Evolutionary conservation across 1,140 invertebrate genomes (phyloP), one percentile per base, ranked within the genome.

Genomic region (Listronotus oregonensis): DNA sequence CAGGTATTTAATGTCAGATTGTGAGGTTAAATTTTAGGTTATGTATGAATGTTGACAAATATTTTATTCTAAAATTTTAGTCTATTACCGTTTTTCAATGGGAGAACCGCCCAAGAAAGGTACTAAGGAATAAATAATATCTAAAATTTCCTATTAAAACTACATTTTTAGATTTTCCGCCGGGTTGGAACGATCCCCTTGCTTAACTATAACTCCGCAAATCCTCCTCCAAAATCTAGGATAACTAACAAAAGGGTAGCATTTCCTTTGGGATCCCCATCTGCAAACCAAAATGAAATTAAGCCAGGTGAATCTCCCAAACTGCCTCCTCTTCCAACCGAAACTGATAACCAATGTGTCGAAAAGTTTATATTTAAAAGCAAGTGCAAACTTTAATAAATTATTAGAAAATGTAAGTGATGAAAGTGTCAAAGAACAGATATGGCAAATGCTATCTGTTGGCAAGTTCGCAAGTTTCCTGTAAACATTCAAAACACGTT

Each of bases 151-250:
- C 8, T 39, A 40, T 10, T 11, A 18, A 21, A 6, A 44, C 11
- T 57, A 57, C 11, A 11, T 14, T 50, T 57, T 55, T 42, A 64
- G 62, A 49, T 27, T 64, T 56, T 32, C 55, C 64, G 5, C 75
- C 73, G 0, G 75, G 75, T 9, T 76, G 75, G 75, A 76, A 76
- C 69, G 75, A 76, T 58, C 75, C 75, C 14, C 75, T 73, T 73
- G 61, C 59, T 76, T 17, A 72, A 70, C 51, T 76, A 73, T 43
- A 72, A 46, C 60, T 11, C 71, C 17, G 42, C 65, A 34, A 75
- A 76, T 62, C 72, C 75, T 42, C 72, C 73, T 11, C 75, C 75
- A 15, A 76, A 75, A 66, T 73, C 72, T 11, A 64, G 75, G 37
- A 76, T 76, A 59, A 57, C 46, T n/a, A 76, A 73, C 64, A 76